phyloP scores from a whole-genome alignment of 2,888 invertebrate species.

The Hypsopygia costalis region DNA sequence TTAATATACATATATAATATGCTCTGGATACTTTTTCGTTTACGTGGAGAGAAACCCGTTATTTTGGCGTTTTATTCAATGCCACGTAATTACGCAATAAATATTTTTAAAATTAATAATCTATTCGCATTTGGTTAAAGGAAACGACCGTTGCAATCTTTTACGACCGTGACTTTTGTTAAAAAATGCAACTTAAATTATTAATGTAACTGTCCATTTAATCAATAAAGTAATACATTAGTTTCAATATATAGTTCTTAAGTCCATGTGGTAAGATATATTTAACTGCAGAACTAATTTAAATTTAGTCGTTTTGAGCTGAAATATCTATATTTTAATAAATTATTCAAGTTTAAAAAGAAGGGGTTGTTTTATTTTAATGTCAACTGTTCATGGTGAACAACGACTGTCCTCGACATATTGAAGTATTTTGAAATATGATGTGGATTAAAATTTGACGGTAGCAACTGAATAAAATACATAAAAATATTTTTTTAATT shows the following conservation, averaged over 20 bases:
- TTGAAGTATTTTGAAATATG: too few relatives aligned
- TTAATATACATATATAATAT: too few relatives aligned
- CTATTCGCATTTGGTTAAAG: too few relatives aligned
- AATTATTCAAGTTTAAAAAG: neutral
- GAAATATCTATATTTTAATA: neutral
- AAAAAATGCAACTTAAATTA: neutral
- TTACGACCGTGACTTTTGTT: slow-evolving; percentile 1
- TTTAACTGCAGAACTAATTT: neutral
- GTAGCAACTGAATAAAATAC: too few relatives aligned
- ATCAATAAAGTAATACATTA: neutral
- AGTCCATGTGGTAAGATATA: neutral
- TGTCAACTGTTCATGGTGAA: neutral
- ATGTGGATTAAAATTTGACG: too few relatives aligned
- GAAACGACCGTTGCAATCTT: neutral
- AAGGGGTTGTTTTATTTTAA: neutral
- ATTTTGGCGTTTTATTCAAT: too few relatives aligned
- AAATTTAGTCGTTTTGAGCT: neutral
- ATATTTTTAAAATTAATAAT: too few relatives aligned
- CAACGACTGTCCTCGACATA: neutral
- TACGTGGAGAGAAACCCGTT: too few relatives aligned
- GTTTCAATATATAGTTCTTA: neutral
- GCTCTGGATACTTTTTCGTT: too few relatives aligned
- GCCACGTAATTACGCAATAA: too few relatives aligned
- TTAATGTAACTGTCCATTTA: neutral
- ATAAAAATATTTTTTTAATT: neutral